A percentile compares a stretch with the other conserved stretches of the same genome.
phyloP scores from a whole-genome alignment of 53 echinoderm and acorn worm genomes.

The Antedon mediterranea region DNA sequence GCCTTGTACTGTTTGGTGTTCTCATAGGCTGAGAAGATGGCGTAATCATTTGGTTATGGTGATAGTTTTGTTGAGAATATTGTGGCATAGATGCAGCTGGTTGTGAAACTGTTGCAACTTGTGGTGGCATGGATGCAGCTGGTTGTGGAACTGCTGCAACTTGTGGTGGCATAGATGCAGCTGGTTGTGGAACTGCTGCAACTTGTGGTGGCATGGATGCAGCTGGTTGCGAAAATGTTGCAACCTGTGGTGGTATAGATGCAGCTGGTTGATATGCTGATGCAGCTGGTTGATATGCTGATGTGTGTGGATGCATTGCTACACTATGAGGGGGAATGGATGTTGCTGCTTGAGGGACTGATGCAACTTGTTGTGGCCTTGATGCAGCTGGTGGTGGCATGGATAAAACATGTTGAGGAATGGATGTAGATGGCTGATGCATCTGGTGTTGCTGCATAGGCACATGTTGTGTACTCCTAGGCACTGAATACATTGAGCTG shows the following conservation, averaged over 20 bases:
- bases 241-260: slow-evolving; percentile 3
- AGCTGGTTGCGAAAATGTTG: slow-evolving; percentile 16
- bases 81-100: slow-evolving; percentile 13
- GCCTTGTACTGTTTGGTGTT: neutral
- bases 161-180: neutral
- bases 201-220: slow-evolving; percentile 20
- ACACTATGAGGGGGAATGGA: neutral
- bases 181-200: slow-evolving; percentile 41
- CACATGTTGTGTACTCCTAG: neutral
- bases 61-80: neutral
- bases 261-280: neutral
- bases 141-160: slow-evolving; percentile 20
- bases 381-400: neutral
- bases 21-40: neutral
- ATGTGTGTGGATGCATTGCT: slow-evolving; percentile 12
- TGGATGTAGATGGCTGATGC: slow-evolving; percentile 4
- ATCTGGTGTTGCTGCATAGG: neutral
- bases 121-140: neutral
- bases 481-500: neutral
- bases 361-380: neutral
- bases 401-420: neutral
- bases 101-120: neutral
- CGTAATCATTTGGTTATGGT: neutral
- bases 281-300: slow-evolving; percentile 1
- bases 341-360: slow-evolving; percentile 7